Evolutionary conservation across 2,113 vertebrate species (phyloP).

Genomic region (Coracopsis vasa): DNA sequence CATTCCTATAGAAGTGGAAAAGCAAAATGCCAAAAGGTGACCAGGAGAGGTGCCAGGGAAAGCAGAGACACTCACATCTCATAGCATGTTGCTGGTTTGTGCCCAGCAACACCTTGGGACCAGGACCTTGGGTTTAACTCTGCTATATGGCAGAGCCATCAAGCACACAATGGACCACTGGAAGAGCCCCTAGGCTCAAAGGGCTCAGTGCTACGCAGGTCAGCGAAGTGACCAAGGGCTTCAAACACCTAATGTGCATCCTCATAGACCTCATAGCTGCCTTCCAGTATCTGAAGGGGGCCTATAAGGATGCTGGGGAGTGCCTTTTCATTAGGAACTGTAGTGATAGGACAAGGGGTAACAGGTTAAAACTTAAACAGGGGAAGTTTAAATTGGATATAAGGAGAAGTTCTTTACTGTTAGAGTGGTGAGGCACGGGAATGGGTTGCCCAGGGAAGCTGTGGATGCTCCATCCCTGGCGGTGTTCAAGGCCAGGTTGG

Average conservation of each 20-base stretch:
- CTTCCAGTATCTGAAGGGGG: too few species aligned
- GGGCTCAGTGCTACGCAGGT: not conserved
- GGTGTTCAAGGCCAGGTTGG: too few species aligned
- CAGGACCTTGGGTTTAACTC: not conserved
- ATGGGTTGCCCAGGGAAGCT: too few species aligned
- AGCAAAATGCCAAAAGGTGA: not conserved
- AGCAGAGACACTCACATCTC: not conserved
- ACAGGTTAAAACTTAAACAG: too few species aligned
- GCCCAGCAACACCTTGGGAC: not conserved
- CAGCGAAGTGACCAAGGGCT: fast-evolving
- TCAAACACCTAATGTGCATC: not conserved
- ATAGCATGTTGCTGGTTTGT: not conserved
- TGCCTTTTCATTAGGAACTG: too few species aligned
- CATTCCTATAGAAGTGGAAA: not conserved
- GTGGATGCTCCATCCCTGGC: too few species aligned
- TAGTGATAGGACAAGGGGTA: too few species aligned
- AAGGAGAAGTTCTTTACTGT: too few species aligned
- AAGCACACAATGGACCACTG: not conserved
- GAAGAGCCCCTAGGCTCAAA: not conserved
- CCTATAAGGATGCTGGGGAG: too few species aligned
- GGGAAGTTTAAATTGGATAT: too few species aligned
- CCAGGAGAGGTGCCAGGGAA: not conserved
- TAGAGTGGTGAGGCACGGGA: too few species aligned
- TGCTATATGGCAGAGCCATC: not conserved
- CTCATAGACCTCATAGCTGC: too few species aligned